Evolutionary conservation across 2,797 vertebrate genomes (phyloP), one percentile per base, ranked within the genome.

Genomic region (Acanthiza pusilla): DNA sequence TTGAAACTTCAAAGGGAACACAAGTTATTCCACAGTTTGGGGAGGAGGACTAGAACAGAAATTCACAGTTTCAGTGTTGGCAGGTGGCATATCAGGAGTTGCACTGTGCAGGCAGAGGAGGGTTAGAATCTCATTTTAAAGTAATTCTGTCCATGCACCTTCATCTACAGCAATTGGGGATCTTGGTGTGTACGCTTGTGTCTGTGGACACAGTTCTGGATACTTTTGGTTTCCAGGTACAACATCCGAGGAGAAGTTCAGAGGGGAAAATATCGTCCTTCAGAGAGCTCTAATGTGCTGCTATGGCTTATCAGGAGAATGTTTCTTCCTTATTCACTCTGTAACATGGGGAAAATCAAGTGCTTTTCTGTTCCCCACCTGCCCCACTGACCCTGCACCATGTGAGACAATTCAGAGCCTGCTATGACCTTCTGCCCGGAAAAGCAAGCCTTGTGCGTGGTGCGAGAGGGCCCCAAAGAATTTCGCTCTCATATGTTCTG

Each of bases 381-480:
- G 15, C 19, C n/a, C 19, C 67, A 60, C 19, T 21, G 42, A 76
- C 22, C 7, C 50, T 40, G 12, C 13, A 61, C 5, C 6, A 1
- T 3, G 0, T 0, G 1, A 22, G 8, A 32, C 19, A 1, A 0
- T 55, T 89, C 55, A 45, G 66, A 90, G 25, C 20, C 63, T 47
- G 21, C n/a, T 71, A 40, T 55, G 12, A 13, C 30, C 12, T 77
- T 10, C 27, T 47, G 18, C 50, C 53, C 42, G 48, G 45, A 82
- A 66, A 10, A 34, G 3, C 4, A 94, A 85, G 13, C 11, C 16
- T 51, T 70, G 19, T 11, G 27, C 30, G 45, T 16, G 16, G 4
- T 36, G 22, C 27, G 13, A 63, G 23, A 66, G 13, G 7, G 6
- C 6, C 10, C 3, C 34, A 83, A 29, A 82, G 11, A 71, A 34